A percentile compares a stretch with the other conserved stretches of the same genome.
Conservation (phyloP, 2,888 invertebrate genomes). For the Latrodectus hesperus region DNA sequence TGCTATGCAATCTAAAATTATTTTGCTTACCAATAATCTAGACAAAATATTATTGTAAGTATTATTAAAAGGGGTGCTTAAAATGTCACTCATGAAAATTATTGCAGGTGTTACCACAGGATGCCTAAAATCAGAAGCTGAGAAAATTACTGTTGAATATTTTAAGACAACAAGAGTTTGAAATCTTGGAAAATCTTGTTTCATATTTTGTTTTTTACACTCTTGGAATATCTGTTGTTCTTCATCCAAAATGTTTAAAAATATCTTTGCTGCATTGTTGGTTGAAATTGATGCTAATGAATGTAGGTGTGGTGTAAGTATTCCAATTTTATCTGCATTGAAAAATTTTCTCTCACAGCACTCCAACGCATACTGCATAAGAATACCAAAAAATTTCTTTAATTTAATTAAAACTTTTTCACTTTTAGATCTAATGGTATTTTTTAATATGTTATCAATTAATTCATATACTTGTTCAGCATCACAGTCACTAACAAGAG, state of each 20-base stretch:
- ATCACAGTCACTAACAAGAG: slow-evolving; percentile 78
- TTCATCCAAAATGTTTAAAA: slow-evolving; percentile 44
- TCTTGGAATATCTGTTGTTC: slow-evolving; percentile 49
- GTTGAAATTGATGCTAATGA: slow-evolving; percentile 51
- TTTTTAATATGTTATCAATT: slow-evolving; percentile 88
- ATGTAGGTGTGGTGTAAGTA: slow-evolving; percentile 40
- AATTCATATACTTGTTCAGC: slow-evolving; percentile 83
- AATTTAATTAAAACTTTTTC: slow-evolving; percentile 83
- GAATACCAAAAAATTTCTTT: slow-evolving; percentile 83
- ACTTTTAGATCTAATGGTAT: slow-evolving; percentile 83
- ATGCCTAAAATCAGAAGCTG: slow-evolving; percentile 93
- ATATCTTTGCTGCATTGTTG: slow-evolving; percentile 4
- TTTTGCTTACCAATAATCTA: slow-evolving; percentile 84
- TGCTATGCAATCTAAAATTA: slow-evolving; percentile 85
- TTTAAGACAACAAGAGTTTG: slow-evolving; percentile 84
- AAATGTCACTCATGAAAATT: slow-evolving; percentile 87
- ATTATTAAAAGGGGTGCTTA: slow-evolving; percentile 79
- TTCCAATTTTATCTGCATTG: slow-evolving; percentile 69
- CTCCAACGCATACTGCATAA: slow-evolving; percentile 86
- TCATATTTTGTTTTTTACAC: slow-evolving; percentile 29
- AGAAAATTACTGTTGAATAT: slow-evolving; percentile 85
- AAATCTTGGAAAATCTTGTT: slow-evolving; percentile 36
- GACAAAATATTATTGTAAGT: slow-evolving; percentile 82
- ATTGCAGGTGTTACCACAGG: slow-evolving; percentile 89
- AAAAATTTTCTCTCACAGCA: slow-evolving; percentile 75